Base-by-base conservation (phyloP, 2,113 vertebrate species). In the Mungos mungo region DNA sequence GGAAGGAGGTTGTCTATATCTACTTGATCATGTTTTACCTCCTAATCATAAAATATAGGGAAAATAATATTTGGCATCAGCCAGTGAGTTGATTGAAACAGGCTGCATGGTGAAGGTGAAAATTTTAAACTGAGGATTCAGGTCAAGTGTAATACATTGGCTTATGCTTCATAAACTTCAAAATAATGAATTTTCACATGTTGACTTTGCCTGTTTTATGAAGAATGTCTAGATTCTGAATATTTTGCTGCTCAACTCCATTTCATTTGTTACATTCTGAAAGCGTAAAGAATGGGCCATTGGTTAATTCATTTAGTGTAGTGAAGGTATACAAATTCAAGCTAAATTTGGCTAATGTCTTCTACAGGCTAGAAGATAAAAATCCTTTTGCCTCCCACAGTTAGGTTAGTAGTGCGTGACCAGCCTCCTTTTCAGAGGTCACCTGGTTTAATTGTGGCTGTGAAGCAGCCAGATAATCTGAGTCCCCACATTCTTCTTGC, bases 331-430 rank as follows among this genome's bases (percentile, higher is more conserved):
- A 77, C 54, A 89, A 15, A 95, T 76, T 65, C 57, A 69, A 84
- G 54, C 82, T 88, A 29, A 47, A 72, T 79, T 76, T 89, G 76
- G 29, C 86, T 92, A n/a, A 87, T 94, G 87, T 95, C 77, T 57
- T 68, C 25, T 79, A 1, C 9, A 91, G 65, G 16, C 57, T 81
- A 5, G 35, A 18, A 71, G 60, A 69, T 79, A 60, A 84, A 50
- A 50, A 15, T 77, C 45, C 29, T 79, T 54, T 72, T 11, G 18
- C 82, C n/a, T 72, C 54, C 71, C 76, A 74, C 52, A 12, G 66
- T 41, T 88, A 66, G 66, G 9, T 47, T 68, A 72, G 90, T n/a
- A 41, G 47, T n/a, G 33, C 3, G 0, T 65, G 65, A 77, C 31
- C 60, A 82, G 60, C 35, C 25, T 54, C 19, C 47, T 83, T 31